Evolutionary conservation across 2,113 vertebrate genomes (phyloP).

Genomic region (Noctilio leporinus): DNA sequence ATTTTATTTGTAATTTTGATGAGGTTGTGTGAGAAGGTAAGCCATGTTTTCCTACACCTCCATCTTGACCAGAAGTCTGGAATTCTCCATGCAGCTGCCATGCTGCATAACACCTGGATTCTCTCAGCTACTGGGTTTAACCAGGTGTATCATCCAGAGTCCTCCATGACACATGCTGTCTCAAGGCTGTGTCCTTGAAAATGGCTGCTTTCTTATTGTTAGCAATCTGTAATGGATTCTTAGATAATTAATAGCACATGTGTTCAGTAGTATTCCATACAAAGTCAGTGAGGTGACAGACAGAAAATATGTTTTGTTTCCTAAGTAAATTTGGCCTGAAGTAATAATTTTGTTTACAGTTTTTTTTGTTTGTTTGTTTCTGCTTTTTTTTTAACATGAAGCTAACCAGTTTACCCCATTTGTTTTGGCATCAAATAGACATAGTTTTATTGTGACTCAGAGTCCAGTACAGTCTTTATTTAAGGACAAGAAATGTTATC

Average conservation of each 20-base stretch:
- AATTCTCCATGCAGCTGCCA: too few species aligned
- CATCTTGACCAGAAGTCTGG: too few species aligned
- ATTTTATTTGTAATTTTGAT: too few species aligned
- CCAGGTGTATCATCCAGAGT: too few species aligned
- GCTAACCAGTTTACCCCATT: conserved; percentile 52
- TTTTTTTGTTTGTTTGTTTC: not conserved
- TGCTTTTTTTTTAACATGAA: not conserved
- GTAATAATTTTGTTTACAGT: not conserved
- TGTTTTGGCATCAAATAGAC: conserved; percentile 58
- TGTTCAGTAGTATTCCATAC: not conserved
- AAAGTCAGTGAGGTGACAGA: not conserved
- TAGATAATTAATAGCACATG: not conserved
- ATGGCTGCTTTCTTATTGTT: not conserved
- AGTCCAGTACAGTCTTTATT: conserved; percentile 55
- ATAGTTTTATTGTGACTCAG: conserved; percentile 49
- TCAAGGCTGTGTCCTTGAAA: too few species aligned
- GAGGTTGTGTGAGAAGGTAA: too few species aligned
- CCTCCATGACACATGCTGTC: too few species aligned
- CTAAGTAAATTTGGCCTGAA: not conserved
- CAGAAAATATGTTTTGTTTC: not conserved
- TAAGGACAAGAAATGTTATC: conserved; percentile 63
- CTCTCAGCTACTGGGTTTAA: too few species aligned
- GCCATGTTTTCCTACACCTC: too few species aligned
- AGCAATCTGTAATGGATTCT: not conserved
- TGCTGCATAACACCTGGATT: too few species aligned